Evolutionary conservation across 23 tunicate species (phyloP), one percentile per base, ranked within the genome.

Genomic region (Ciona savignyi): DNA sequence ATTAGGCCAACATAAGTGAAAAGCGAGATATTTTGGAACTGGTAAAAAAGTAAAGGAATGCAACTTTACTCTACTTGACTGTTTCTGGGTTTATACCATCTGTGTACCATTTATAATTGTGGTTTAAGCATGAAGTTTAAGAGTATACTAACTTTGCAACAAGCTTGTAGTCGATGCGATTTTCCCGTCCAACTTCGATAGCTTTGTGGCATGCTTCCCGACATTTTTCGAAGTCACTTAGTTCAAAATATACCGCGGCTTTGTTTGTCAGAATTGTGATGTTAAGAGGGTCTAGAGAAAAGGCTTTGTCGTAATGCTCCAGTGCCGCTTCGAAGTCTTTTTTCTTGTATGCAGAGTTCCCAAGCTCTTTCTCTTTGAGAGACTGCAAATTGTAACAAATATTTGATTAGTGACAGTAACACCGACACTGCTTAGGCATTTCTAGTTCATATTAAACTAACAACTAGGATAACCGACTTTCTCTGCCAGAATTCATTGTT

Each of bases 211-310:
- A 82, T 24, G 70, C 65, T 68, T 92, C 98, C 3, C 98, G 80
- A 60, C 98, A 92, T 65, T 92, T 85, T 33, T 92, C 98, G 61
- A 66, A 33, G 6, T 85, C 84, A 23, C 75, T 81, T 77, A 76
- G 84, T 65, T 92, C 98, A 70, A 81, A 92, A 51, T 72, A 92
- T 28, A 85, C 93, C 0, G 98, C 93, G 26, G 98, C 98, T 63
- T 80, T 85, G 88, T 92, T 92, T 42, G 86, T 80, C 69, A 78
- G 62, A 62, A 85, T 73, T 1, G 93, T 73, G 60, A 92, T 74
- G 62, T 92, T 85, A 1, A 74, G 73, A 2, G 82, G 83, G 70
- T 92, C 93, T 3, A 92, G 84, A 32, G 80, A 80, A 72, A 81
- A 34, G 0, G 98, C 98, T 31, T 67, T 71, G n/a, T 92, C 80